Evolutionary conservation across 2,888 invertebrate genomes (phyloP), one percentile per base, ranked within the genome.

Genomic region (Apamea monoglypha): DNA sequence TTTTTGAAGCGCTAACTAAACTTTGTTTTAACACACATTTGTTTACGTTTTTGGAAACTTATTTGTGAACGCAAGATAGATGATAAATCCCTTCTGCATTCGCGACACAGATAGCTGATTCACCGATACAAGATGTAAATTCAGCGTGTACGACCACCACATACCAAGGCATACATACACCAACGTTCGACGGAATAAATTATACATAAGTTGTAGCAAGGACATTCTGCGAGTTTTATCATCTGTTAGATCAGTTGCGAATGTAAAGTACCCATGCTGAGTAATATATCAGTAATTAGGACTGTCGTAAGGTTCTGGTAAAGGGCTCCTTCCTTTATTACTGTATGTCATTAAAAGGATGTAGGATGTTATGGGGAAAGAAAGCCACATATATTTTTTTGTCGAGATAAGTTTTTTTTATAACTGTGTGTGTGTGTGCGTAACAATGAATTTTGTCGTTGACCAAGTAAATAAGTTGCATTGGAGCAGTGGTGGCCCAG

Each of bases 131-230:
- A n/a, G 47, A 78, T 74, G 84, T 64, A 40, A 87, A 84, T 80
- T 61, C 61, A n/a, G 0, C n/a, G 16, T 29, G 40, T 36, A 40
- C 29, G 21, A 14, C 1, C 4, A 12, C 40, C 36, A 68, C 85
- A 85, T 87, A 77, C 85, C 87, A 44, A 79, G 71, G 82, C 87
- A 82, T 75, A 87, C 87, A 82, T 75, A 87, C 79, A 67, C 88
- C 89, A 73, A 82, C 87, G 80, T 75, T 70, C 25, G 67, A 50
- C 25, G 18, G 89, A 83, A 88, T 88, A 81, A 71, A 85, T 89
- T 89, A 85, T 44, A 64, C 72, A 78, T 69, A 68, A 64, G 67
- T 84, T 81, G 59, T 72, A 68, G 74, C 87, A 83, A 89, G 89
- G 87, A 78, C 83, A 81, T 78, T 66, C 44, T 53, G 14, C 70